Evolutionary conservation across 2,113 vertebrate species (phyloP), one percentile per base, ranked within the genome.

Genomic region (Dicrurus megarhynchus): DNA sequence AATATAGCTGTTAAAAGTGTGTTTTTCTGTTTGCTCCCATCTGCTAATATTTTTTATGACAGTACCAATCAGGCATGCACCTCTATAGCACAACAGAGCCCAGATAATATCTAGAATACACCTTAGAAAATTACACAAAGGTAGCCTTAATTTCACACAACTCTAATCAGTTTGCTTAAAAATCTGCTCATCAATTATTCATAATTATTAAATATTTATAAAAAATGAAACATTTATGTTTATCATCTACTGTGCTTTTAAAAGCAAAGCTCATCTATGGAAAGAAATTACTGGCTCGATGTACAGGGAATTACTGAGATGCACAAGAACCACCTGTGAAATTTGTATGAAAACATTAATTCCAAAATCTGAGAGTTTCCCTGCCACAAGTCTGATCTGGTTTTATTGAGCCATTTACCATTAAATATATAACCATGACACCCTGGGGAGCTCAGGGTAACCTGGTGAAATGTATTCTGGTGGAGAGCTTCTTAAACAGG

Each of bases 191-290:
- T 80, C 61, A 79, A 87, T 91, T 80, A 76, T 95, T 90, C 35
- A 61, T 37, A 55, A 59, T 42, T 57, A 55, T 87, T 33, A 87
- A 94, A 57, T 65, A 95, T 87, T 91, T 57, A 95, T 28, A 53
- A 35, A 22, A 73, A 83, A 65, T 96, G 16, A 93, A 93, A 95
- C 19, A 74, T 91, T 93, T 42, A 95, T 63, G 55, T 33, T 59
- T 83, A 69, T 87, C 55, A 89, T 46, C 74, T 61, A 57, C 57
- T 5, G 7, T 13, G 27, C 57, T 77, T 64, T 61, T 53, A 76
- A 87, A 93, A 33, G 27, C 78, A 90, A 69, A 91, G 49, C 17
- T 79, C 17, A 52, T 7, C 10, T 27, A 37, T 30, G 78, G 57
- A 47, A 89, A 82, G 61, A 79, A 71, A 76, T 10, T 3, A 41